Percentiles rank a stretch among this genome's conserved stretches.
These are phyloP conservation scores for Lepidothrix coronata DNA, from an alignment of 2,113 vertebrate species.

Conservation along the genomic window DNA sequence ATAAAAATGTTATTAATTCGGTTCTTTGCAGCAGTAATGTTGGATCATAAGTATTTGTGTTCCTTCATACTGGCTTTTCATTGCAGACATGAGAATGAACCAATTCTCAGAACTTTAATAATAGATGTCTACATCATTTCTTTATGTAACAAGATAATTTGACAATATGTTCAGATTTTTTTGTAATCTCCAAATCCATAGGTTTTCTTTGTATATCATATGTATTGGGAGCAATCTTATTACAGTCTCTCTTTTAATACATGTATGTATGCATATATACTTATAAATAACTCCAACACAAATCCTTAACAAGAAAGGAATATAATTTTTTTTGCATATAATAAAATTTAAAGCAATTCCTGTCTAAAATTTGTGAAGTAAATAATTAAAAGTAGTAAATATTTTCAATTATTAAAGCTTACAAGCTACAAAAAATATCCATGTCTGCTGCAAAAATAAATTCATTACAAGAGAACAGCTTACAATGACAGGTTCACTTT, in stretches of 20 bases:
- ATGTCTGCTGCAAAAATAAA: not conserved
- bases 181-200: not conserved
- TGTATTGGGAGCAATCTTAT: not conserved
- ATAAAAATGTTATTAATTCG: not conserved
- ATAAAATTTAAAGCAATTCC: not conserved
- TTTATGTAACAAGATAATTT: not conserved
- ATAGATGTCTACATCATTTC: fast-evolving
- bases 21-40: not conserved
- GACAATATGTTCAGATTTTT: not conserved
- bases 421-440: not conserved
- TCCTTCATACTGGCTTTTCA: not conserved
- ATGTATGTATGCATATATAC: not conserved
- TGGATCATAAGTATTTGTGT: not conserved
- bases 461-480: not conserved
- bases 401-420: not conserved
- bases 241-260: not conserved
- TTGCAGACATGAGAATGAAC: not conserved
- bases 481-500: not conserved
- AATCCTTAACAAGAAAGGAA: not conserved
- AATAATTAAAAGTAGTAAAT: not conserved
- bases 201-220: not conserved
- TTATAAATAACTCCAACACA: not conserved
- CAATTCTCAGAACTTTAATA: not conserved
- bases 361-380: not conserved
- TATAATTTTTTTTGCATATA: not conserved